A percentile compares a stretch with the other conserved stretches of the same genome.
These are phyloP conservation scores for Dicranocentrus wangi DNA, from an alignment of 2,888 invertebrate genomes.

Conservation along the genomic window DNA sequence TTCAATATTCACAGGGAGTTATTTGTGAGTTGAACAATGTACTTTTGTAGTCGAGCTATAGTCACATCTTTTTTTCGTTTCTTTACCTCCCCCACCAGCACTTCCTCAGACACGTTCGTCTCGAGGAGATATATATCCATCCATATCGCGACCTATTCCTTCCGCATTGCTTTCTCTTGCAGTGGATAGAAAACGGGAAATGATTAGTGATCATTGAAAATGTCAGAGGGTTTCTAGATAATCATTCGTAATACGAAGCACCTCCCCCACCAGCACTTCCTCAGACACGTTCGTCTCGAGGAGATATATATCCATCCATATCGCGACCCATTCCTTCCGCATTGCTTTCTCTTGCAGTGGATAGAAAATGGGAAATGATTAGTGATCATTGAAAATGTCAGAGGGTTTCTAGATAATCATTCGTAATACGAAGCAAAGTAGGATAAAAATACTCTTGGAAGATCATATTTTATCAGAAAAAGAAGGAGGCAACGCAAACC, in stretches of 20 bases:
- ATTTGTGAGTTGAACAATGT: too few relatives aligned
- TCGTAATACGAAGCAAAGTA: slow-evolving; percentile 17
- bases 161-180: not conserved
- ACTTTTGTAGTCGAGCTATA: too few relatives aligned
- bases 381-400: slow-evolving; percentile 62
- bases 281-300: too few relatives aligned
- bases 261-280: too few relatives aligned
- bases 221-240: slow-evolving; percentile 57
- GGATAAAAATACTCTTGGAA: slow-evolving; percentile 38
- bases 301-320: too few relatives aligned
- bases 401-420: slow-evolving; percentile 60
- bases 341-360: not conserved
- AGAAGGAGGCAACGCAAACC: slow-evolving; percentile 1
- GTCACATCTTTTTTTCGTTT: too few relatives aligned
- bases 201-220: slow-evolving; percentile 66
- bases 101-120: too few relatives aligned
- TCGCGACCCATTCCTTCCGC: too few relatives aligned
- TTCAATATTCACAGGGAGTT: too few relatives aligned
- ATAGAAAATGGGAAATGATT: slow-evolving; percentile 54
- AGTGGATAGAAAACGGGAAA: slow-evolving; percentile 9
- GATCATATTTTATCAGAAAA: slow-evolving; percentile 62
- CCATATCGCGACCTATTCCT: too few relatives aligned
- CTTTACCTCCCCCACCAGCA: too few relatives aligned
- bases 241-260: slow-evolving; percentile 64
- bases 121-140: too few relatives aligned